These are phyloP conservation scores for Agrotis ipsilon DNA, from an alignment of 2,888 invertebrate species.

Conservation along the genomic window DNA sequence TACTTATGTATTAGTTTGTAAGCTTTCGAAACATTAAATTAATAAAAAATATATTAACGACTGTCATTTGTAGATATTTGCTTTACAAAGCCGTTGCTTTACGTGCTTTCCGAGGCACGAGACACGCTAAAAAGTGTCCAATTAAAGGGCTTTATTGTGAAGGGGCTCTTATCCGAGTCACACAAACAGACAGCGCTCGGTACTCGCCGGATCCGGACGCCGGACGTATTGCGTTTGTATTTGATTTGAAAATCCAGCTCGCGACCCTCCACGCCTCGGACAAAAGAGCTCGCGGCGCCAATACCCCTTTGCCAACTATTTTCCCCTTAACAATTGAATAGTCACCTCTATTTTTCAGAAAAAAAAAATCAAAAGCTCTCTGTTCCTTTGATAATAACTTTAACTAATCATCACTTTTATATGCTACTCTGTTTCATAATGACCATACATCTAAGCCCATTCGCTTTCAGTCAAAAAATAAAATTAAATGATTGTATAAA, in stretches of 20 bases:
- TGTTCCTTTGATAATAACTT: too few species aligned
- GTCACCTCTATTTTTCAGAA: not conserved
- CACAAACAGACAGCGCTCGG: not conserved
- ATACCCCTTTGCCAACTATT: not conserved
- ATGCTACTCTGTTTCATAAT: not conserved
- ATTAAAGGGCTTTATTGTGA: constrained; percentile 29
- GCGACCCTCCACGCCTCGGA: not conserved
- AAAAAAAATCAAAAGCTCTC: too few species aligned
- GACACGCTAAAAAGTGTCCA: constrained; percentile 5
- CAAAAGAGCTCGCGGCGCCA: not conserved
- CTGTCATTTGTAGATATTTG: too few species aligned
- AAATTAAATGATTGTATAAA: not conserved
- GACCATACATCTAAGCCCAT: not conserved
- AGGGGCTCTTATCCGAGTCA: constrained; percentile 8
- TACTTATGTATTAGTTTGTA: too few species aligned
- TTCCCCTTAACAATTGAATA: constrained; percentile 2
- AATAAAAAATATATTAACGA: too few species aligned
- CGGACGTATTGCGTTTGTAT: constrained; percentile 24
- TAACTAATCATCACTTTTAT: not conserved
- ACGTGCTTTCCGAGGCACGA: too few species aligned
- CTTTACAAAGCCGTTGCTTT: too few species aligned
- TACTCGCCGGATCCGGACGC: too few species aligned
- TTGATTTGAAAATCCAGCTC: constrained; percentile 33
- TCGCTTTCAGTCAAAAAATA: not conserved
- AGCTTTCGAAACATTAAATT: too few species aligned